Percentiles rank a stretch among this genome's conserved stretches.
These are phyloP conservation scores for Apodemus speciosus DNA, from an alignment of 2,113 vertebrate genomes.

Conservation along the genomic window DNA sequence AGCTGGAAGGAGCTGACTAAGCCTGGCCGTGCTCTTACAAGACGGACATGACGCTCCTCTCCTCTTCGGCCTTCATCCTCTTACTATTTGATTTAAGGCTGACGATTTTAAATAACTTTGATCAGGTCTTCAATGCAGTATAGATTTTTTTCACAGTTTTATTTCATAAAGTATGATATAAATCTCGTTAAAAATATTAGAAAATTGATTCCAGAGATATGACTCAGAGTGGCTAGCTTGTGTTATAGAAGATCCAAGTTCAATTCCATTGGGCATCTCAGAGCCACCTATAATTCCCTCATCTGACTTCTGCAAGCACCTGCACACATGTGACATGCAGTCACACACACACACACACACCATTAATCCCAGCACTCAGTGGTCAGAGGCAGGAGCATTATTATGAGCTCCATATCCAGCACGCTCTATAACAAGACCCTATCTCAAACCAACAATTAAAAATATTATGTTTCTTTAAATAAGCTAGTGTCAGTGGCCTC, in stretches of 20 bases:
- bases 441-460: not conserved
- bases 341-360: not conserved
- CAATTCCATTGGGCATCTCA: not conserved
- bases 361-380: not conserved
- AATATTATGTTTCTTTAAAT: conserved; percentile 38
- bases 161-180: conserved; percentile 13
- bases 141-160: not conserved
- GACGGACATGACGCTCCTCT: not conserved
- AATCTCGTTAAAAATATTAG: not conserved
- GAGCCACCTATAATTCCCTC: not conserved
- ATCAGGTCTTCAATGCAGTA: not conserved
- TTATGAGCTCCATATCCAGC: not conserved
- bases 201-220: not conserved
- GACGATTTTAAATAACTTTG: conserved; percentile 38
- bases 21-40: not conserved
- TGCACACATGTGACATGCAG: not conserved
- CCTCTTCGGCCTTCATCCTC: not conserved
- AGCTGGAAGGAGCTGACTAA: not conserved
- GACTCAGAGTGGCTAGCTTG: not conserved
- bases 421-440: not conserved
- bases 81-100: conserved; percentile 24
- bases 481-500: not conserved
- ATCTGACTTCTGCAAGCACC: not conserved
- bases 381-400: not conserved
- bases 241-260: not conserved